phyloP scores from a whole-genome alignment of 2,888 invertebrate species.

The Callimorpha dominula region DNA sequence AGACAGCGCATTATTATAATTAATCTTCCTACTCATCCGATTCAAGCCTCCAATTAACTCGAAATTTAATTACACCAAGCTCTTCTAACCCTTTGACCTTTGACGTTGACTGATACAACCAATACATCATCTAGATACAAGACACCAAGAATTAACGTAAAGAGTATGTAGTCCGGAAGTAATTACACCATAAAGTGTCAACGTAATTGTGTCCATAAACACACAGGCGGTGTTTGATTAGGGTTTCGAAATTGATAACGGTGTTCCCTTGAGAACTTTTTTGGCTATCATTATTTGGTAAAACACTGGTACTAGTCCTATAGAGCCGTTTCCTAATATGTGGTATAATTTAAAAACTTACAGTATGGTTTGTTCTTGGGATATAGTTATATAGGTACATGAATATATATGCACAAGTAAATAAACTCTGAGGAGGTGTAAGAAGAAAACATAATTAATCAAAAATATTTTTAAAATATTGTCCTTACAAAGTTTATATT shows the following conservation, averaged over 20 bases:
- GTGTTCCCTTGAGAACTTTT: conserved; percentile 55
- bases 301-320: conserved; percentile 32
- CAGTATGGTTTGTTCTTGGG: neutral
- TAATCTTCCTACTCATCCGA: conserved; percentile 36
- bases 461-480: too few relatives aligned
- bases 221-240: conserved; percentile 72
- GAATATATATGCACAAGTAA: too few relatives aligned
- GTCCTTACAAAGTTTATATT: too few relatives aligned
- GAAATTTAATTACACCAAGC: conserved; percentile 53
- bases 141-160: conserved; percentile 65
- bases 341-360: conserved; percentile 16
- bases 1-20: conserved; percentile 37
- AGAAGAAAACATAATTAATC: too few relatives aligned
- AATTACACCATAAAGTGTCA: conserved; percentile 69
- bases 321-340: conserved; percentile 23
- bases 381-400: neutral
- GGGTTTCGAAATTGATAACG: conserved; percentile 60
- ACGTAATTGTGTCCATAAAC: conserved; percentile 59
- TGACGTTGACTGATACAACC: conserved; percentile 68
- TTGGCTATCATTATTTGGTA: conserved; percentile 27
- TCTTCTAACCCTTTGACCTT: conserved; percentile 51
- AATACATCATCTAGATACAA: conserved; percentile 69
- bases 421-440: too few relatives aligned
- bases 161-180: conserved; percentile 62
- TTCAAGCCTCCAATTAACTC: conserved; percentile 44